A percentile compares a stretch with the other conserved stretches of the same genome.
phyloP scores from a whole-genome alignment of 2,888 invertebrate genomes.

The Nematopogon swammerdamellus region DNA sequence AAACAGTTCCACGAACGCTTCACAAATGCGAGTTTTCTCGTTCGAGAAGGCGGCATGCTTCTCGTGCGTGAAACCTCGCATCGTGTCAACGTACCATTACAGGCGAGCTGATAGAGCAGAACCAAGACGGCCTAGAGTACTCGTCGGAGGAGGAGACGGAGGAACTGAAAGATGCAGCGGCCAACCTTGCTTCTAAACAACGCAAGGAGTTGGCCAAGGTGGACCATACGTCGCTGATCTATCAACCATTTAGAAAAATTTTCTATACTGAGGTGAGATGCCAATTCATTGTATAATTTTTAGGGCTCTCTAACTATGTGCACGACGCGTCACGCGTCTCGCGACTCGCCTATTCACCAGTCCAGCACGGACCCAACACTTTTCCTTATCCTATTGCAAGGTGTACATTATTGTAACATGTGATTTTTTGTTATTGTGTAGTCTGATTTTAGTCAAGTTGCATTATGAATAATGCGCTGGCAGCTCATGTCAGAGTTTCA shows the following conservation, averaged over 20 bases:
- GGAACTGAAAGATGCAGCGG: conserved; percentile 88
- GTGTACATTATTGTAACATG: no score
- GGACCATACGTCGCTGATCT: conserved; percentile 85
- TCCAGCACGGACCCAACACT: no score
- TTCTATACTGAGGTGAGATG: conserved; percentile 96
- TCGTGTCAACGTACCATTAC: no score
- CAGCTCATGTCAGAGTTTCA: no score
- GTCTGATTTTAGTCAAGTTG: no score
- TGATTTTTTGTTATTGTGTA: no score
- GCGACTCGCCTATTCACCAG: not conserved
- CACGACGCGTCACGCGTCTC: not conserved
- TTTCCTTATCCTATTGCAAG: no score
- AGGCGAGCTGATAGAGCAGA: conserved; percentile 98
- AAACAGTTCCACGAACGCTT: no score
- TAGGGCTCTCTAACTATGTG: not conserved
- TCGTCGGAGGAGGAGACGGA: conserved; percentile 97
- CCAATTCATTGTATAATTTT: conserved; percentile 1
- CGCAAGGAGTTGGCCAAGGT: conserved; percentile 91
- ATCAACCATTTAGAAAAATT: conserved; percentile 86
- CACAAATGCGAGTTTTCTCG: no score
- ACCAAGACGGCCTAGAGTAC: conserved; percentile 96
- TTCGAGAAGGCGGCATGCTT: no score
- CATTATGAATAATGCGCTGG: no score
- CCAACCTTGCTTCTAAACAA: conserved; percentile 84
- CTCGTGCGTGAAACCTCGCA: no score